These are phyloP conservation scores for Physocephala rufipes DNA, from an alignment of 2,888 invertebrate species.

Conservation along the genomic window DNA sequence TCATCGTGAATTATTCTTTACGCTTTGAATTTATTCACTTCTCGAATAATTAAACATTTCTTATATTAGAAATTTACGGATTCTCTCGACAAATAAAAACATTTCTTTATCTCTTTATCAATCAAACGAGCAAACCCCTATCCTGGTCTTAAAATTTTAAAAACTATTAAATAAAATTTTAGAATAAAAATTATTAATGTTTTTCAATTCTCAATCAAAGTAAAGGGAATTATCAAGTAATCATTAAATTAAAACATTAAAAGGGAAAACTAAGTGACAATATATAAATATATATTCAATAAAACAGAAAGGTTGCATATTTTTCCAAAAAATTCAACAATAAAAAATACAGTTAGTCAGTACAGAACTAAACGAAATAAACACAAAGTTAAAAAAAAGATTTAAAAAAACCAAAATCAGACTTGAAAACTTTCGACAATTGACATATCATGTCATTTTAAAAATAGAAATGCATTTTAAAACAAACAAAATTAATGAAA, in stretches of 20 bases:
- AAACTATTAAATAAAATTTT: neutral
- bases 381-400: constrained; percentile 17
- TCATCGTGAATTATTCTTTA: no score
- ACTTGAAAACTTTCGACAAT: neutral
- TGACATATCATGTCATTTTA: neutral
- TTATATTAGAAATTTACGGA: no score
- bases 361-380: constrained; percentile 5
- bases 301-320: constrained; percentile 31
- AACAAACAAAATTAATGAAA: constrained; percentile 8
- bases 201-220: constrained; percentile 17
- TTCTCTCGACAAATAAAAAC: no score
- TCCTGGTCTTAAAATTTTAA: constrained; percentile 21
- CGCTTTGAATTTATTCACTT: no score
- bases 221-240: constrained; percentile 28
- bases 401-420: neutral
- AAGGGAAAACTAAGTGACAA: constrained; percentile 39
- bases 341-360: constrained; percentile 8
- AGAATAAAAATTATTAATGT: constrained; percentile 40
- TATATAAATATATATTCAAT: constrained; percentile 7
- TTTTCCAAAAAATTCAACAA: constrained; percentile 33
- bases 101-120: no score
- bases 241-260: constrained; percentile 35
- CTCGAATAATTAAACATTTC: no score
- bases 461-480: neutral
- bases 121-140: no score